phyloP scores from a whole-genome alignment of 2,888 invertebrate species.

The Chaetogeoica ovagalla region DNA sequence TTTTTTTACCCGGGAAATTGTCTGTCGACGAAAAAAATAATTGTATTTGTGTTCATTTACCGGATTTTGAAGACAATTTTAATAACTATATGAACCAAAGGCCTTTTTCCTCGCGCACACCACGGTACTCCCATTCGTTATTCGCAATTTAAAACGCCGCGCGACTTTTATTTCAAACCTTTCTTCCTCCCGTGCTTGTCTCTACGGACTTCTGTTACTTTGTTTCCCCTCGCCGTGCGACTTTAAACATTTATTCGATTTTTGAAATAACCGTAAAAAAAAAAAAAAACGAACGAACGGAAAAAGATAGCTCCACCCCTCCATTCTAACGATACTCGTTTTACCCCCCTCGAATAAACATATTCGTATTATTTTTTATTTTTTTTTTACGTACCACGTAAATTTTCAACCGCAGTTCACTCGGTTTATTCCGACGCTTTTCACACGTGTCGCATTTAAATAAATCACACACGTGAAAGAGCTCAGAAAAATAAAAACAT shows the following conservation, averaged over 20 bases:
- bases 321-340: conserved; percentile 17
- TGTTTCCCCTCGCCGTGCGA: neutral
- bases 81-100: neutral
- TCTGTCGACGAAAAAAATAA: neutral
- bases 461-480: neutral
- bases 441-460: neutral
- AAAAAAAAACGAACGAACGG: neutral
- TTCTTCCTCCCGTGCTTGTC: conserved; percentile 4
- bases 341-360: conserved; percentile 16
- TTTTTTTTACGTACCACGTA: neutral
- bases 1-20: neutral
- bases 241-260: conserved; percentile 28
- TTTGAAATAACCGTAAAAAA: conserved; percentile 18
- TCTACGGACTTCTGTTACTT: conserved; percentile 4
- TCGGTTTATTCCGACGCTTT: conserved; percentile 9
- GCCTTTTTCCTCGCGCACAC: neutral
- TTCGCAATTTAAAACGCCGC: conserved; percentile 18
- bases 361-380: conserved; percentile 15
- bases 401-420: neutral
- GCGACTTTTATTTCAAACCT: conserved; percentile 3
- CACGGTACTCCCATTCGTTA: neutral
- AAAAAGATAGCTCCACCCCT: neutral
- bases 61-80: neutral
- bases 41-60: neutral
- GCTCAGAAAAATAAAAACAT: neutral